Base-by-base conservation (phyloP, 1,140 invertebrate genomes). In the Drosophila micromelanica region DNA sequence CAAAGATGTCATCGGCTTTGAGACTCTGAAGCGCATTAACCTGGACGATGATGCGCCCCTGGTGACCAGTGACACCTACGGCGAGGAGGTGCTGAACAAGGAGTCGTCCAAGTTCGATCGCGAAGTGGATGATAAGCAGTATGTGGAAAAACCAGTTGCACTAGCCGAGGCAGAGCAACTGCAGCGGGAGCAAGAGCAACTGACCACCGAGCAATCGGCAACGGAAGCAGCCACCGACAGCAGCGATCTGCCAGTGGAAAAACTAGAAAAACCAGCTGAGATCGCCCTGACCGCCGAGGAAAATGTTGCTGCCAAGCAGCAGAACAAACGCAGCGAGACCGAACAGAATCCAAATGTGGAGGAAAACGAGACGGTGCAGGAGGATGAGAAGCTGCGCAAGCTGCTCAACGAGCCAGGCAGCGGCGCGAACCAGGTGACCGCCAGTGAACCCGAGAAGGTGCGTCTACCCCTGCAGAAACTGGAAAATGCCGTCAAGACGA, bases 401-500 rank as follows among this genome's bases (percentile, higher is more conserved):
- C 73, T 73, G 38, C 51, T 62, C 11, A 62, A 46, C 6, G 61
- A 63, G 15, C 52, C 15, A 4, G 43, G 20, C 35, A 35, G 0
- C 13, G 35, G 12, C 30, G 49, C 20, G 15, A 45, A 64, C 12
- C 40, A 61, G 6, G 55, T 91, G 71, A 89, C 79, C 73, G 84
- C 68, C 59, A 49, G 65, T 89, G 90, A 91, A 79, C 91, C 91
- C 52, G 85, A 92, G 49, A 92, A 92, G 57, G 79, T 92, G 74
- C 92, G 92, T 40, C 91, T 93, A 54, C 85, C 92, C n/a, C 92
- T 93, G 51, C 75, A 86, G 78, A 92, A 94, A 73, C 80, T 91
- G 23, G 92, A 92, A 27, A 93, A 92, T 61, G 93, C 93, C 15
- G 84, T 92, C 63, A 93, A 93, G 55, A 92, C 93, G 73, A 82